A percentile compares a stretch with the other conserved stretches of the same genome.
phyloP scores from a whole-genome alignment of 1,140 invertebrate species.

The Ceratosolen solmsi region DNA sequence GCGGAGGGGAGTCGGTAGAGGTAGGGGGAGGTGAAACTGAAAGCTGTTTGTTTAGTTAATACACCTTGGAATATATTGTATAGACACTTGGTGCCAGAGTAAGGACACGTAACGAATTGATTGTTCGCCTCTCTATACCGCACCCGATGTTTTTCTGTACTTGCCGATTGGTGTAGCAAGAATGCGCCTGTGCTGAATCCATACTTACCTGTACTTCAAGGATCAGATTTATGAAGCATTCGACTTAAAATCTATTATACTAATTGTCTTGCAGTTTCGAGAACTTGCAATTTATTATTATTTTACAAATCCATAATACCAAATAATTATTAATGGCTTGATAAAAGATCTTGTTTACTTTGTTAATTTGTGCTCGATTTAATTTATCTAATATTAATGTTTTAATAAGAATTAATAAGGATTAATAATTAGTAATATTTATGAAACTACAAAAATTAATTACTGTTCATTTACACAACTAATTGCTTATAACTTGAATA shows the following conservation, averaged over 20 bases:
- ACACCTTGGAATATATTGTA: constrained; percentile 28
- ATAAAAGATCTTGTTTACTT: neutral
- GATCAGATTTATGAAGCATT: neutral
- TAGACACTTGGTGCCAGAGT: constrained; percentile 4
- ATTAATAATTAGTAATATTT: too few species aligned
- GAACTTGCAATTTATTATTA: neutral
- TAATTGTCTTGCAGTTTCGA: neutral
- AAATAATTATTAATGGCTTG: neutral
- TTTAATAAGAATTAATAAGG: too few species aligned
- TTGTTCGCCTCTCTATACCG: neutral
- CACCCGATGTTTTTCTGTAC: neutral
- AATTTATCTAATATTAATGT: neutral
- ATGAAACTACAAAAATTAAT: too few species aligned
- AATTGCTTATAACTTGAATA: too few species aligned
- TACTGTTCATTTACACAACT: too few species aligned
- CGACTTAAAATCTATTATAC: neutral
- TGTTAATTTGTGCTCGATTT: neutral
- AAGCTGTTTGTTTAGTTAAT: neutral
- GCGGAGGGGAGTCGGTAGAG: neutral
- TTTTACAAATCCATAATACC: too few species aligned
- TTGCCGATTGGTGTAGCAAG: neutral
- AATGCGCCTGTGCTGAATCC: neutral
- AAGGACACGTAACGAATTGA: constrained; percentile 14
- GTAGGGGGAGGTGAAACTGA: neutral
- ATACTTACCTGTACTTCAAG: too few species aligned